Evolutionary conservation across 2,888 invertebrate genomes (phyloP).

Genomic region (Emmelina monodactyla): DNA sequence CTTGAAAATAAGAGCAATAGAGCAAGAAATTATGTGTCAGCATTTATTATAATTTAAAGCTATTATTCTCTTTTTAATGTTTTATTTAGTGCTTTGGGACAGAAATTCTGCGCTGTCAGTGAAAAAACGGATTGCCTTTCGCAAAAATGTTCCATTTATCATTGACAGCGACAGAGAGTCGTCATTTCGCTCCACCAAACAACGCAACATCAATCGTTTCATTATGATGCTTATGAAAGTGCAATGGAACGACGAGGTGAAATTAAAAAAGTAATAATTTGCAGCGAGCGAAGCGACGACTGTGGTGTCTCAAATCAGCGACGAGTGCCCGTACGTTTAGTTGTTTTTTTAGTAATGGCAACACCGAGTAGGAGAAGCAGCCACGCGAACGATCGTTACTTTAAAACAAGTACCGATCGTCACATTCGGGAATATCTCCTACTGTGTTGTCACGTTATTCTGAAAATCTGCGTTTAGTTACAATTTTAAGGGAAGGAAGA

Average conservation of each 20-base stretch:
- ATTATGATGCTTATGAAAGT: conserved; percentile 13
- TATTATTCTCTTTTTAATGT: too few species aligned
- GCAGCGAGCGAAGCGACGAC: conserved; percentile 47
- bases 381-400: conserved; percentile 51
- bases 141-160: conserved; percentile 26
- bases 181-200: conserved; percentile 47
- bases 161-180: conserved; percentile 33
- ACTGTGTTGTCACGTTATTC: conserved; percentile 54
- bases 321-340: conserved; percentile 54
- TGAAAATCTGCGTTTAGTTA: too few species aligned
- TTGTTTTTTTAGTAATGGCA: conserved; percentile 43
- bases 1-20: too few species aligned
- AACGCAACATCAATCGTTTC: conserved; percentile 19
- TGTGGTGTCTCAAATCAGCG: conserved; percentile 64
- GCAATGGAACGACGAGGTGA: conserved; percentile 14
- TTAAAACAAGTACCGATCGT: conserved; percentile 45
- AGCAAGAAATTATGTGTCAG: too few species aligned
- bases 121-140: conserved; percentile 26
- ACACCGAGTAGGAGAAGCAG: conserved; percentile 44
- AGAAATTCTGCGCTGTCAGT: conserved; percentile 30
- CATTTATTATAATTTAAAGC: too few species aligned
- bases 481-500: too few species aligned
- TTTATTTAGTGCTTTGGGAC: conserved; percentile 51
- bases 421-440: conserved; percentile 47
- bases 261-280: not conserved